Percentiles rank a stretch among this genome's conserved stretches.
Evolutionary conservation across 2,888 invertebrate genomes (phyloP).

Genomic region (Alviniconcha strummeri): DNA sequence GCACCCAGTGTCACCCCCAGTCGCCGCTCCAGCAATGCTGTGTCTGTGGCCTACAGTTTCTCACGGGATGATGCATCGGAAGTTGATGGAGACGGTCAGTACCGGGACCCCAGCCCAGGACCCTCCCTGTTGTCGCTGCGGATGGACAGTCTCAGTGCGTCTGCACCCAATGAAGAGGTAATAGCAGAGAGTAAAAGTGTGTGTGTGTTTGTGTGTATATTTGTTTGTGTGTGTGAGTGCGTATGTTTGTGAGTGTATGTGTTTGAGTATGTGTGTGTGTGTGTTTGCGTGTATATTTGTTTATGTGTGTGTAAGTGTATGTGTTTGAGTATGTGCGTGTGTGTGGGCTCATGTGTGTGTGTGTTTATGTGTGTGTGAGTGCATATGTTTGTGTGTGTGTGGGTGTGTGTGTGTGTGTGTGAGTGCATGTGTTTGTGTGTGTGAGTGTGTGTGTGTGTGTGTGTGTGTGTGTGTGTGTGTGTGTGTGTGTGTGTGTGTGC

Average conservation of each 20-base stretch:
- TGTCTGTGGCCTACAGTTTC: not conserved
- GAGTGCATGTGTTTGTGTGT: too few relatives aligned
- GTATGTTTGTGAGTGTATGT: too few relatives aligned
- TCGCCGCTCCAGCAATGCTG: not conserved
- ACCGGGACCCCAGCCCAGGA: slow-evolving; percentile 22
- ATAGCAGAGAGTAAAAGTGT: not conserved
- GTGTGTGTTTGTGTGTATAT: not conserved
- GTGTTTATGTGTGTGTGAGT: too few relatives aligned
- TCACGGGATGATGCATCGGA: not conserved
- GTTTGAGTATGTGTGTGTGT: too few relatives aligned
- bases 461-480: too few relatives aligned
- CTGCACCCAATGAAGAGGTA: not conserved
- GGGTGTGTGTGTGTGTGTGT: not conserved
- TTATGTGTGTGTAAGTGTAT: too few relatives aligned
- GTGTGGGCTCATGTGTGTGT: too few relatives aligned
- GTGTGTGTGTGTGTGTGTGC: too few relatives aligned
- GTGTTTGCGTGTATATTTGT: too few relatives aligned
- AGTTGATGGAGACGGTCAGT: not conserved
- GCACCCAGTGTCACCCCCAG: slow-evolving; percentile 29
- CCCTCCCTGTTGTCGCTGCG: slow-evolving; percentile 11
- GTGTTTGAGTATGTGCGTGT: too few relatives aligned
- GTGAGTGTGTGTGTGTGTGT: not conserved
- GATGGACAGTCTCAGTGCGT: not conserved
- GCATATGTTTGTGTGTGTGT: too few relatives aligned
- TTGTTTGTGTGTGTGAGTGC: too few relatives aligned